Evolutionary conservation across 2,797 vertebrate species (phyloP), one percentile per base, ranked within the genome.

Genomic region (Balearica regulorum): DNA sequence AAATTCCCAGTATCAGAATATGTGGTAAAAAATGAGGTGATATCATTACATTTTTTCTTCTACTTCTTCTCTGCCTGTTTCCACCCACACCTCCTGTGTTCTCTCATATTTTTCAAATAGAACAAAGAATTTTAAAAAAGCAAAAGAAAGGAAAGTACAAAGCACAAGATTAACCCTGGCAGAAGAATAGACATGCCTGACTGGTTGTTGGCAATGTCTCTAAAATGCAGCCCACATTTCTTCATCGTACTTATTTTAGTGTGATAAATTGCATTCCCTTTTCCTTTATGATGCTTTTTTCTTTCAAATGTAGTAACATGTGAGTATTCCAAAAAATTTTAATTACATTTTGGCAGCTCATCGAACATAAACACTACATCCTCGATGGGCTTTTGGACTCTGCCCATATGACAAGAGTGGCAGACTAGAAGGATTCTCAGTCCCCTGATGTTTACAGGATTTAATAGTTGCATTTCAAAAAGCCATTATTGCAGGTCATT

Each of bases 341-440:
- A 96, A 94, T 96, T 96, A 90, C 43, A 31, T 95, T 96, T 96
- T 97, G 90, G 80, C 92, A 96, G 35, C 53, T 93, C 66, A 82
- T 91, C 0, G 2, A 84, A 94, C 62, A 84, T 73, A 93, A 92
- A 84, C 71, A 80, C 10, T 86, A 33, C 53, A 82, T 69, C 51
- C 65, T 94, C 0, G 0, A 41, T 89, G 57, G 49, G 29, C 16
- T 90, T 94, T 92, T 75, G 44, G 76, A 89, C 69, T 91, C 78
- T 82, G 46, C 37, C 43, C 41, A 51, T 73, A 64, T 20, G 58
- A 95, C 24, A 70, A 69, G 68, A 86, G 21, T 73, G 28, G 41
- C 20, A 94, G 60, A 19, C 37, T 84, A 78, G 85, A 69, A 95
- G 73, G 16, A 60, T 75, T 70, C 55, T 51, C 39, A 76, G 3